phyloP scores from a whole-genome alignment of 2,888 invertebrate genomes.

The Patella depressa region DNA sequence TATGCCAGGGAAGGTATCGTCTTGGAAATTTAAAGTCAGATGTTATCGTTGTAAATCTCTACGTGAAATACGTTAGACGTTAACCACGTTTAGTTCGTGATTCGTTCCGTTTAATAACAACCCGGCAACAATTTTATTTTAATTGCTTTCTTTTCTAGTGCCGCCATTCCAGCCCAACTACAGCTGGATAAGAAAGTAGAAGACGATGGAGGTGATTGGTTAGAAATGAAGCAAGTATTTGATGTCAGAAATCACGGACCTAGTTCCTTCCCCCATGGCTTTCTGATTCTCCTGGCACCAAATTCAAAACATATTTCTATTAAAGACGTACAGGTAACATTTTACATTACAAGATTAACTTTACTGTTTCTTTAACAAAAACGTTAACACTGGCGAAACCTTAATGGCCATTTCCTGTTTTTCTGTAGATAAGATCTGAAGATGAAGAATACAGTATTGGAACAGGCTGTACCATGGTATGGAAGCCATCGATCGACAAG shows the following conservation, averaged over 20 bases:
- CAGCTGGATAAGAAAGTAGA: slow-evolving; percentile 26
- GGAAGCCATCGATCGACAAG: background rate
- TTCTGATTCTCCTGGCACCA: slow-evolving; percentile 36
- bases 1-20: no score
- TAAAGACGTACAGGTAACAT: slow-evolving; percentile 28
- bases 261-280: slow-evolving; percentile 44
- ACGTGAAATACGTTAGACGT: no score
- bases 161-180: slow-evolving; percentile 41
- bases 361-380: no score
- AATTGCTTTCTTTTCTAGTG: slow-evolving; percentile 27
- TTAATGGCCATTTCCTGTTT: background rate
- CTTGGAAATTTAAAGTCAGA: no score
- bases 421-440: background rate
- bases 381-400: no score
- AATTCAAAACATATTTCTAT: slow-evolving; percentile 23
- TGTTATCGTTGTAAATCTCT: no score
- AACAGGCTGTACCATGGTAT: background rate
- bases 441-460: background rate
- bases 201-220: slow-evolving; percentile 16
- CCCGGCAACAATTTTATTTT: no score
- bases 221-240: slow-evolving; percentile 41
- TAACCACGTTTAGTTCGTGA: no score
- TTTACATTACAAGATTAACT: background rate
- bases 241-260: slow-evolving; percentile 50
- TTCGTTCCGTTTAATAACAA: no score